These are phyloP conservation scores for Lanistes nyassanus DNA, from an alignment of 1,140 invertebrate species.

Conservation along the genomic window DNA sequence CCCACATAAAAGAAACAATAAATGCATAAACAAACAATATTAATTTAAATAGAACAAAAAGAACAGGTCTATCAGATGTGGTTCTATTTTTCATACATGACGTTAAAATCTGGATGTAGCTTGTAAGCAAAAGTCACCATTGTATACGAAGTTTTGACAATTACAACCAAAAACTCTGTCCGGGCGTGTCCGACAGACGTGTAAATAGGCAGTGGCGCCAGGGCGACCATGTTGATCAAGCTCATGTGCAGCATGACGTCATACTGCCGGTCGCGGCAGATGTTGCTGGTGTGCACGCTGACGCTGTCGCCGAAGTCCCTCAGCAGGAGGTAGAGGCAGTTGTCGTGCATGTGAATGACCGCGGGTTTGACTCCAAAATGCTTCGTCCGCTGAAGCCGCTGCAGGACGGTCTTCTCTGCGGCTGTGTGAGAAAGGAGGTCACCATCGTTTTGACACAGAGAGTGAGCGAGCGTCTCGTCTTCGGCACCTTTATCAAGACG, in stretches of 20 bases:
- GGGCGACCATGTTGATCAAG: conserved; percentile 22
- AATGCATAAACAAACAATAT: too few species aligned
- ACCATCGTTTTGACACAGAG: conserved; percentile 3
- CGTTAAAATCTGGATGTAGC: conserved; percentile 19
- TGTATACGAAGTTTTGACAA: conserved; percentile 19
- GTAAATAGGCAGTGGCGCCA: conserved; percentile 8
- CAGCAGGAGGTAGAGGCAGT: conserved; percentile 16
- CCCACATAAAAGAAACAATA: too few species aligned
- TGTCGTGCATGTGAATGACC: conserved; percentile 11
- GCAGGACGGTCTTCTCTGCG: not conserved
- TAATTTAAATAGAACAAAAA: too few species aligned
- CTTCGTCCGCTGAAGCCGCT: conserved; percentile 1
- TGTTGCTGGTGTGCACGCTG: conserved; percentile 15
- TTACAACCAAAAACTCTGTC: conserved; percentile 5
- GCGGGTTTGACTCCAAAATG: conserved; percentile 10
- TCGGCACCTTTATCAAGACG: not conserved
- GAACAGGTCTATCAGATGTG: too few species aligned
- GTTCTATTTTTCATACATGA: not conserved
- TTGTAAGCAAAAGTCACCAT: conserved; percentile 16
- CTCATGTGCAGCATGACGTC: conserved; percentile 19
- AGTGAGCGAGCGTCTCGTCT: not conserved
- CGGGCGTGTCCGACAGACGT: not conserved
- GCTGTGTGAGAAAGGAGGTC: not conserved
- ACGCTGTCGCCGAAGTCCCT: conserved; percentile 24
- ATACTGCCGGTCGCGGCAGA: conserved; percentile 15